Conservation (phyloP, 2,797 vertebrate species). For the Alfaro cultratus region DNA sequence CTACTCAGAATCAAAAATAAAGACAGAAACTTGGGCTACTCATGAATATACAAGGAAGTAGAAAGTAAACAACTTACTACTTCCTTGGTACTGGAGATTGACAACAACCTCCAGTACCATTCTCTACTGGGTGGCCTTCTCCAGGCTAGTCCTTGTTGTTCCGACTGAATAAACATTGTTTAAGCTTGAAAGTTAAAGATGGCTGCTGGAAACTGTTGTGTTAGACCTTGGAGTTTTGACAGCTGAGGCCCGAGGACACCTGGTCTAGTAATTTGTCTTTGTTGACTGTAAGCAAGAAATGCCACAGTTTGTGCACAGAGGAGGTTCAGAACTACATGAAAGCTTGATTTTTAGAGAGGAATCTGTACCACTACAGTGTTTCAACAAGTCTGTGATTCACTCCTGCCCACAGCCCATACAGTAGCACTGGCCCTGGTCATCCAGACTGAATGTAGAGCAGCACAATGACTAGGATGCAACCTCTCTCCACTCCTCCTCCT, state of each 20-base stretch:
- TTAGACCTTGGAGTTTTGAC: background rate
- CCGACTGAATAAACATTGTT: background rate
- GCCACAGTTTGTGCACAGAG: slow-evolving; percentile 20
- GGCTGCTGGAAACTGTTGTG: background rate
- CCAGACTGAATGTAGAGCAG: slow-evolving; percentile 71
- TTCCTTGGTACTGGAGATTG: no score
- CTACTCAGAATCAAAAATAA: background rate
- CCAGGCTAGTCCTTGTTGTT: background rate
- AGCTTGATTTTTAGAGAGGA: slow-evolving; percentile 29
- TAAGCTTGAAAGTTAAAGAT: background rate
- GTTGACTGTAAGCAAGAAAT: slow-evolving; percentile 41
- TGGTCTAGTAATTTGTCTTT: slow-evolving; percentile 23
- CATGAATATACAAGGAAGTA: background rate
- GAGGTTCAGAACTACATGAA: slow-evolving; percentile 20
- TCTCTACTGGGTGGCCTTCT: background rate
- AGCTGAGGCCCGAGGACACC: background rate
- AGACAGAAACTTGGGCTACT: background rate
- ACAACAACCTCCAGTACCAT: background rate
- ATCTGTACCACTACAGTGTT: slow-evolving; percentile 53
- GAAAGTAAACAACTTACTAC: background rate
- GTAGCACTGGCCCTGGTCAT: slow-evolving; percentile 56
- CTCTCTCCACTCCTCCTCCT: slow-evolving; percentile 72
- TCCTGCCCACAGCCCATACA: slow-evolving; percentile 60
- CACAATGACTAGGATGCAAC: slow-evolving; percentile 73
- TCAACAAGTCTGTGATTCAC: slow-evolving; percentile 69